Base-by-base conservation (phyloP, 2,888 invertebrate species). In the Alentia gelatinosa region DNA sequence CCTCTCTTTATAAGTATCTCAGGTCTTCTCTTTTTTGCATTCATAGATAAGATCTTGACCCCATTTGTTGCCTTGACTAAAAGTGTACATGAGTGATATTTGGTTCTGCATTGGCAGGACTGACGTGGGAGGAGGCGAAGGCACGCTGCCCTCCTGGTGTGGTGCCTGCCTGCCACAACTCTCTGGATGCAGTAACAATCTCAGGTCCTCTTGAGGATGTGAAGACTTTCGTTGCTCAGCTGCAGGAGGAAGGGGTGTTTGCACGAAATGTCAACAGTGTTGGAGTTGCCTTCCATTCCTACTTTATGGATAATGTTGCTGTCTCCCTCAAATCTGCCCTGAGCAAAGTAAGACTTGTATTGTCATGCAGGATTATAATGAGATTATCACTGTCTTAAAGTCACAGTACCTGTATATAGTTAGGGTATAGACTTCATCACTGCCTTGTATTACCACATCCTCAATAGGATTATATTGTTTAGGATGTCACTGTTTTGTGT, bases 151-250 rank as follows among this genome's bases (percentile, higher is more conserved):
- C 96, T 0, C 92, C 93, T 40, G 96, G 95, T 26, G 95, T 96
- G 7, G 95, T 96, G 23, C 96, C 96, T 15, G 96, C 99, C 88
- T 99, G 99, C 96, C 99, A 99, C 97, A 99, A 99, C 96, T 97
- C 98, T 91, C 97, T 97, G 92, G 99, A 99, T 96, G 98, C 98
- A 94, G 99, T 99, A 12, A 99, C 99, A 23, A 97, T 99, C 92
- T 99, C 99, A 3, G 99, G 93, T 0, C 98, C 98, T 0, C 97
- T 97, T 63, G 97, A 95, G 4, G 92, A 93, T 0, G 95, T 96
- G 23, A 90, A 92, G 1, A 90, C 93, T 35, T 96, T 96, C 94
- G 95, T 96, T 0, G 92, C 92, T 37, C 93, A 96, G 89, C 93
- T 96, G 30, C 95, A 96, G 91, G 93, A 91, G 1, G 94, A 95